Evolutionary conservation across 2,888 invertebrate species (phyloP), one percentile per base, ranked within the genome.

Genomic region (Entomobrya multifasciata): DNA sequence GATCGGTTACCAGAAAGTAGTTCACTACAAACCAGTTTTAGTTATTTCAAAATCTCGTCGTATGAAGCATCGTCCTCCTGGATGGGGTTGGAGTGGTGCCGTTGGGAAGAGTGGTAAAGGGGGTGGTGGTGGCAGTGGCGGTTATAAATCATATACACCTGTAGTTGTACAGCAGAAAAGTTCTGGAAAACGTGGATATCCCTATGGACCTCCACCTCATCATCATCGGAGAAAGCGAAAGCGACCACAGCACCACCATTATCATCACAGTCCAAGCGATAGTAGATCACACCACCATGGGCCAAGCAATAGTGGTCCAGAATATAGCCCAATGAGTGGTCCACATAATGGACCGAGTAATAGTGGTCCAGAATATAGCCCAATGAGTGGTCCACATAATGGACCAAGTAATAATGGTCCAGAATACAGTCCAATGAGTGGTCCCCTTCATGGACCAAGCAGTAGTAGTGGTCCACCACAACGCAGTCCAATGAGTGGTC

Each of bases 1-100:
- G n/a, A 44, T 87, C 17, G 87, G 87, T 52, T 87, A 79, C 77
- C 72, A 82, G 30, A 76, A 60, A 57, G 82, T 87, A n/a, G 82
- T 82, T 55, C 72, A 65, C 13, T 87, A 87, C 20, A 81, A 87
- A 27, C 87, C 87, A 41, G 87, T 87, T 0, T 27, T 87, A 6
- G 76, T 87, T 10, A 49, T 87, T 67, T 60, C 72, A 15, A 87
- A 82, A 41, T 67, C 67, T 15, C 44, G 67, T n/a, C 76, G 57
- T 13, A 5, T 47, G 11, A 81, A 77, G 30, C 80, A 49, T 0
- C 30, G 25, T 1, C 41, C 3, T n/a, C 30, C 44, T 15, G 81
- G 87, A 30, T 76, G 81, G 76, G 87, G 87, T 17, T 79, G 85
- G 85, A 74, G 60, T 72, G 70, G 86, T 13, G 86, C 57, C n/a